These are phyloP conservation scores for Ranitomeya imitator DNA, from an alignment of 2,113 vertebrate genomes.

Conservation along the genomic window DNA sequence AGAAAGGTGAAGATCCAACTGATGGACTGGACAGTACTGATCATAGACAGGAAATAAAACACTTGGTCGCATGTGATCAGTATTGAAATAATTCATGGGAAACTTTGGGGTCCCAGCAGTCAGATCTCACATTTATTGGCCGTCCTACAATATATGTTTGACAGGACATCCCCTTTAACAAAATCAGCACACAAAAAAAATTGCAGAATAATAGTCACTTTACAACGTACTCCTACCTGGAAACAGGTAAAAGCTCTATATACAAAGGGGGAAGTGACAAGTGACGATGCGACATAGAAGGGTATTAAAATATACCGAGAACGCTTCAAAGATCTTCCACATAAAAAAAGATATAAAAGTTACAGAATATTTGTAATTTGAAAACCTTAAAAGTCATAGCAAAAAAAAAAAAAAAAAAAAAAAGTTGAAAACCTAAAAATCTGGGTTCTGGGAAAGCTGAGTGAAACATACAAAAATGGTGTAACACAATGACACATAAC, in stretches of 20 bases:
- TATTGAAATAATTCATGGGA: too few species aligned
- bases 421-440: background rate
- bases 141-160: background rate
- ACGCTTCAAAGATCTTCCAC: background rate
- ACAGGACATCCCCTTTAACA: too few species aligned
- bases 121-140: too few species aligned
- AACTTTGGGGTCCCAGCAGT: too few species aligned
- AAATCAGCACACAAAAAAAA: background rate
- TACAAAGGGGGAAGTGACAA: background rate
- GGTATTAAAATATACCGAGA: conserved; percentile 11
- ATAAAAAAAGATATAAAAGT: too few species aligned
- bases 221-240: background rate
- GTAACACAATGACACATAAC: background rate
- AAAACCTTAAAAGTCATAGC: too few species aligned
- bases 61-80: too few species aligned
- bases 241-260: conserved; percentile 1
- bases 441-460: background rate
- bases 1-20: too few species aligned
- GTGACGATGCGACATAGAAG: background rate
- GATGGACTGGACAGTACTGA: too few species aligned
- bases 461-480: background rate
- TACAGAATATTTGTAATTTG: too few species aligned
- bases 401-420: background rate
- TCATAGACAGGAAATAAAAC: too few species aligned
- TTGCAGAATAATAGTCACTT: background rate